Evolutionary conservation across 1,140 invertebrate genomes (phyloP), one percentile per base, ranked within the genome.

Genomic region (Drosophila sproati): DNA sequence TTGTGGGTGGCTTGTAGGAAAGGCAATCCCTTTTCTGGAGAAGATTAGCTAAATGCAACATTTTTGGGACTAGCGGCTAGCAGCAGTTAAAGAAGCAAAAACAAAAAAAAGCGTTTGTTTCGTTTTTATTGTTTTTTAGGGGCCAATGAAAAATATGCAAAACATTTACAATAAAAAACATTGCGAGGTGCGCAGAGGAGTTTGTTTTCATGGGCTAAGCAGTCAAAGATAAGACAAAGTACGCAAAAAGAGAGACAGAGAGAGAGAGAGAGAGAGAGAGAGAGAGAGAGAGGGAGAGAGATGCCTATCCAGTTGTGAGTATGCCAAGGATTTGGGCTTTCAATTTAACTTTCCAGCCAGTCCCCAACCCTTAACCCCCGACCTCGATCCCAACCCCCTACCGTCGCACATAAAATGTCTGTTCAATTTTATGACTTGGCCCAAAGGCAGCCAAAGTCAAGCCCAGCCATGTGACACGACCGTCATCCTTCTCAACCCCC

Each of bases 361-460:
- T 28, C 4, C 29, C 8, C 4, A 12, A 4, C 31, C 28, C 4
- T 43, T 43, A 43, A 43, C 39, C 39, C n/a, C 39, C 39, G n/a
- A 43, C 39, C 39, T 43, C 39, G 10, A 2, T 3, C 39, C 39
- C 35, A 4, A 6, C 35, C 7, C 1, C 37, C n/a, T 4, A 3
- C 29, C 5, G 20, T 20, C 20, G 20, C n/a, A 10, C 34, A 54
- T 35, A 85, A 77, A 80, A 76, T 69, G 82, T 86, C 83, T 68
- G 77, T 88, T 87, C 73, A 82, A 88, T 87, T 87, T 87, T 88
- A 87, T 88, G 77, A 87, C 76, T 87, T 61, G 77, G 48, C 77
- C 77, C 62, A 52, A 69, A 73, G 80, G 69, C 80, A 78, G 48
- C 76, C 47, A 57, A 43, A 43, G 39, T n/a, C 39, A 43, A 59